These are phyloP conservation scores for Sebastes umbrosus DNA, from an alignment of 2,797 vertebrate genomes.

Conservation along the genomic window DNA sequence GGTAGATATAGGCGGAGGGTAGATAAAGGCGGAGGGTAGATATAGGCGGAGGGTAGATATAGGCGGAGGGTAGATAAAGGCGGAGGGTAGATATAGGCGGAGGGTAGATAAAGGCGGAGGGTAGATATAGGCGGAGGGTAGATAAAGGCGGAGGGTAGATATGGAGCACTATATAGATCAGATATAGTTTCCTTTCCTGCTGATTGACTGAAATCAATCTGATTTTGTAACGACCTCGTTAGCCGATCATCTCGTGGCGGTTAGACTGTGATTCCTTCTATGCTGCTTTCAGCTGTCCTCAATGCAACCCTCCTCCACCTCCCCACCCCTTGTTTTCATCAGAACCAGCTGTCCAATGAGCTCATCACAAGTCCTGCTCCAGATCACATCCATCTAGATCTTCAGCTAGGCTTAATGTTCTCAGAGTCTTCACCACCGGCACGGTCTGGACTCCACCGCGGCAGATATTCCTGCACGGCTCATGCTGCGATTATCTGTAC, in stretches of 20 bases:
- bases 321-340: slow-evolving; percentile 11
- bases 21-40: no score
- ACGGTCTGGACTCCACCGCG: background rate
- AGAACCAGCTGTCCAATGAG: slow-evolving; percentile 31
- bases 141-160: background rate
- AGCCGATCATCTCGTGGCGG: background rate
- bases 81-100: no score
- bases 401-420: background rate
- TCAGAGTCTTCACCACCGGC: background rate
- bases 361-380: slow-evolving; percentile 13
- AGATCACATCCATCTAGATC: slow-evolving; percentile 36
- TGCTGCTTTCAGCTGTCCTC: background rate
- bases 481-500: background rate
- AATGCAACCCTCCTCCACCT: background rate
- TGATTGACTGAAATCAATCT: background rate
- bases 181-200: background rate
- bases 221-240: background rate
- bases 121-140: no score
- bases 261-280: background rate
- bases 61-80: no score
- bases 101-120: no score
- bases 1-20: no score
- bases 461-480: background rate
- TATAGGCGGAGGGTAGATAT: no score
- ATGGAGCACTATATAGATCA: background rate